A percentile compares a stretch with the other conserved stretches of the same genome.
phyloP scores from a whole-genome alignment of 2,888 invertebrate genomes.

The Hemistola chrysoprasaria region DNA sequence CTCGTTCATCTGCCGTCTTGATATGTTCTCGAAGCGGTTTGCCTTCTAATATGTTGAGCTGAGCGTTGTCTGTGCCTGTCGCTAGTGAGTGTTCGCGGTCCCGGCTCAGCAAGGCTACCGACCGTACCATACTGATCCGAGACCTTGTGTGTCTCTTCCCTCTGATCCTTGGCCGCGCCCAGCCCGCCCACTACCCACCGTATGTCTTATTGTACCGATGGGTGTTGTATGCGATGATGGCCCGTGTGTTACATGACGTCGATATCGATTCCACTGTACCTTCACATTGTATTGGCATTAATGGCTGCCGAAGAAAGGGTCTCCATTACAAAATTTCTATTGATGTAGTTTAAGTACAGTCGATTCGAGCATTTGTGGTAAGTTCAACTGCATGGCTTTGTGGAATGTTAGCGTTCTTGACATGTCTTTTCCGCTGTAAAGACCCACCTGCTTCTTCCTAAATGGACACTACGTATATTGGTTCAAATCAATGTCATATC shows the following conservation, averaged over 20 bases:
- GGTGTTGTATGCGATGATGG: slow-evolving; percentile 78
- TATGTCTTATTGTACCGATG: slow-evolving; percentile 59
- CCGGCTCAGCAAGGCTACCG: slow-evolving; percentile 39
- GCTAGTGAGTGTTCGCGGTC: slow-evolving; percentile 59
- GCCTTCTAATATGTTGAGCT: slow-evolving; percentile 57
- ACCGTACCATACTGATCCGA: slow-evolving; percentile 28
- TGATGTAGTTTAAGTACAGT: slow-evolving; percentile 71
- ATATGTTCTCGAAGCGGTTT: slow-evolving; percentile 59
- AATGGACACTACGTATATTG: slow-evolving; percentile 47
- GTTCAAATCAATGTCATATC: slow-evolving; percentile 9
- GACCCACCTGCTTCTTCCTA: slow-evolving; percentile 57
- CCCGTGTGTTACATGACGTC: slow-evolving; percentile 61
- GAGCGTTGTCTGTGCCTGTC: slow-evolving; percentile 64
- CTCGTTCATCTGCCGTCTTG: slow-evolving; percentile 65
- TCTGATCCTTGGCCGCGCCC: slow-evolving; percentile 39
- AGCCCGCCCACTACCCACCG: slow-evolving; percentile 42
- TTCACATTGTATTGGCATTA: slow-evolving; percentile 66
- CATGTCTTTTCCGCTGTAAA: slow-evolving; percentile 41
- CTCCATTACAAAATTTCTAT: slow-evolving; percentile 68
- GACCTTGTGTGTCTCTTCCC: slow-evolving; percentile 36
- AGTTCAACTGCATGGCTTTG: slow-evolving; percentile 71
- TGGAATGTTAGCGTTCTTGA: slow-evolving; percentile 42
- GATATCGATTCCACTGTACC: slow-evolving; percentile 73
- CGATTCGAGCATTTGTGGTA: slow-evolving; percentile 76
- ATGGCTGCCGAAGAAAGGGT: slow-evolving; percentile 79